Conservation (phyloP, 2,113 vertebrate species). For the Progne subis region DNA sequence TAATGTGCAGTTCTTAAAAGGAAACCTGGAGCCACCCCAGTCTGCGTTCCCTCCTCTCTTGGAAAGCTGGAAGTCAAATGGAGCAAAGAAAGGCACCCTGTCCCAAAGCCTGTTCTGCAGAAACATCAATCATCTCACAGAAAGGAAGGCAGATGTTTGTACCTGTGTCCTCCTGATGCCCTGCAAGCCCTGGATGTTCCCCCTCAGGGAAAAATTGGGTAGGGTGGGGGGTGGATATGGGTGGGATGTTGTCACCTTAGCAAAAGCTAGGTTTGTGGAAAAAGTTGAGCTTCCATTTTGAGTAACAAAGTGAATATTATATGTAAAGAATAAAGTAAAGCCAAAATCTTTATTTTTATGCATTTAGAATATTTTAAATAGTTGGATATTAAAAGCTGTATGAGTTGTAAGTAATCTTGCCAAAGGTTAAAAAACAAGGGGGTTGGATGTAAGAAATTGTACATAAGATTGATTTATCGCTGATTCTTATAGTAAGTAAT, state of each 20-base stretch:
- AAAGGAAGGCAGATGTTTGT: slow-evolving; percentile 49
- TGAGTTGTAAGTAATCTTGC: slow-evolving; percentile 98
- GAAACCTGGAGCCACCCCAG: slow-evolving; percentile 1
- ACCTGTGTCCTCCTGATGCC: slow-evolving; percentile 26
- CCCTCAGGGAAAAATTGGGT: background rate
- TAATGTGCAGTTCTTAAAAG: slow-evolving; percentile 10
- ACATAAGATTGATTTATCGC: slow-evolving; percentile 85
- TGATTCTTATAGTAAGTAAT: slow-evolving; percentile 78
- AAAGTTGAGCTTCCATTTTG: slow-evolving; percentile 85
- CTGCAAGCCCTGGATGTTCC: slow-evolving; percentile 3
- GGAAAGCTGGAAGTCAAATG: slow-evolving; percentile 58
- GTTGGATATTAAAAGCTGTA: slow-evolving; percentile 90
- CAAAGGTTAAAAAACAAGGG: slow-evolving; percentile 87
- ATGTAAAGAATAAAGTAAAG: slow-evolving; percentile 85
- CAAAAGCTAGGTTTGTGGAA: slow-evolving; percentile 66
- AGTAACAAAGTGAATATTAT: slow-evolving; percentile 80
- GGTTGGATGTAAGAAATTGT: slow-evolving; percentile 88
- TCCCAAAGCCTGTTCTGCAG: slow-evolving; percentile 63
- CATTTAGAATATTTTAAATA: slow-evolving; percentile 99
- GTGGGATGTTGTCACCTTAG: slow-evolving; percentile 35
- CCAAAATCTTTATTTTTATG: slow-evolving; percentile 99
- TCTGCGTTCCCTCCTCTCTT: slow-evolving; percentile 16
- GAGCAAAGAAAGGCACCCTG: slow-evolving; percentile 17
- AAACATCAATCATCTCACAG: slow-evolving; percentile 33
- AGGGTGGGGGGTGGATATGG: background rate